Base-by-base conservation (phyloP, 2,888 invertebrate genomes). In the Plutella xylostella region DNA sequence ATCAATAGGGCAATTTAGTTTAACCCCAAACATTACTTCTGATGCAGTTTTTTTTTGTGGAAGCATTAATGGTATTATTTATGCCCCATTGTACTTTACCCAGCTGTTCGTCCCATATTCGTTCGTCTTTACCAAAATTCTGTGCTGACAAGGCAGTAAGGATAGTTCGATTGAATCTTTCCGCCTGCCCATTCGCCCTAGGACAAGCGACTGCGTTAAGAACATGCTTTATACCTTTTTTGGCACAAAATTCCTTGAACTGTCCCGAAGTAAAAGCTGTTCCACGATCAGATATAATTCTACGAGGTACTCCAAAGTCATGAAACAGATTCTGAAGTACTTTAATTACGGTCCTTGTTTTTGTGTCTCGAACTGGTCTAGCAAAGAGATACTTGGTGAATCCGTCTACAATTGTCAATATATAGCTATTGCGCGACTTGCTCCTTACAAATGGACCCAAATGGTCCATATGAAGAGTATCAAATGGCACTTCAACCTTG, bases 21-120 rank as follows among this genome's bases (percentile, higher is more conserved):
- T n/a, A n/a, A n/a, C n/a, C n/a, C n/a, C n/a, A n/a, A n/a, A n/a
- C n/a, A n/a, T n/a, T n/a, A 17, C 41, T 17, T 41, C 41, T 14
- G 39, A 11, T 21, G 39, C n/a, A 12, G 50, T 42, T 18, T 48
- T 47, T 28, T 45, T 22, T 14, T 15, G 33, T 33, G 3, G 15
- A n/a, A 15, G 33, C n/a, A 15, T 33, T n/a, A 14, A n/a, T 6
- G 14, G 14, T 11, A 33, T 33, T 33, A 33, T 33, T 33, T 14
- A 33, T 33, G 14, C 33, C 33, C 14, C n/a, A 33, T 33, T 11
- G 11, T 3, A 33, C 14, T 2, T 33, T 14, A 11, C 6, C 7
- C 14, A 6, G n/a, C 7, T n/a, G 6, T 15, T 7, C 7, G 33
- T 33, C 33, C 33, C 33, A 33, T n/a, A 14, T 15, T n/a, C 15